These are phyloP conservation scores for Callyntrura sp. DNA, from an alignment of 2,888 invertebrate genomes.

Conservation along the genomic window DNA sequence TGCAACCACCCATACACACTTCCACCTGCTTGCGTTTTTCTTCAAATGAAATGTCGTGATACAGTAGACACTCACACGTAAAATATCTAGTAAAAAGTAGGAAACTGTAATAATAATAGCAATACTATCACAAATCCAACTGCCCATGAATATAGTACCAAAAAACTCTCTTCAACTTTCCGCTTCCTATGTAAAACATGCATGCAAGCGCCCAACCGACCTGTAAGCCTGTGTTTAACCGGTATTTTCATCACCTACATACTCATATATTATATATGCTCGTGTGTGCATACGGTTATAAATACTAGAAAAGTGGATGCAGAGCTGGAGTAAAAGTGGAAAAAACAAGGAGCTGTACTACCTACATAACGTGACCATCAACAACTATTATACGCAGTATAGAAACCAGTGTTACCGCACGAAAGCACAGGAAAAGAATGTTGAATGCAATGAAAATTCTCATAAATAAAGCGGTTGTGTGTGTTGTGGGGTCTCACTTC, in stretches of 20 bases:
- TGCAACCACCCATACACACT: conserved; percentile 22
- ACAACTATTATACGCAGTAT: conserved; percentile 59
- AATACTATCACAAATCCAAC: conserved; percentile 47
- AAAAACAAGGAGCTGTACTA: conserved; percentile 25
- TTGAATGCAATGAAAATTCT: conserved; percentile 75
- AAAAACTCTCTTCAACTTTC: conserved; percentile 43
- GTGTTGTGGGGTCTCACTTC: conserved; percentile 60
- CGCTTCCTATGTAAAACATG: conserved; percentile 54
- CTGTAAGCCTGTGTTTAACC: conserved; percentile 1
- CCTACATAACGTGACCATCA: conserved; percentile 71
- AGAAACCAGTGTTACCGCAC: conserved; percentile 72
- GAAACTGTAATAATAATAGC: conserved; percentile 54
- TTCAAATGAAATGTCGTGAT: conserved; percentile 42
- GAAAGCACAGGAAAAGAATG: conserved; percentile 73
- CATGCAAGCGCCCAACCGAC: conserved; percentile 51
- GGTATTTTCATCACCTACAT: conserved; percentile 26
- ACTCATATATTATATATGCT: neutral
- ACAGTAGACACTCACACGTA: conserved; percentile 40
- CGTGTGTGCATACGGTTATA: neutral
- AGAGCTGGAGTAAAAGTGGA: neutral
- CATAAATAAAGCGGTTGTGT: conserved; percentile 72
- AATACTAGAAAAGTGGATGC: neutral
- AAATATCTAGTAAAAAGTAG: conserved; percentile 42
- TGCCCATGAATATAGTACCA: conserved; percentile 58
- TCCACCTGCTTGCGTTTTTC: conserved; percentile 39